Conservation (phyloP, 2,113 vertebrate species). For the Zapus hudsonius region DNA sequence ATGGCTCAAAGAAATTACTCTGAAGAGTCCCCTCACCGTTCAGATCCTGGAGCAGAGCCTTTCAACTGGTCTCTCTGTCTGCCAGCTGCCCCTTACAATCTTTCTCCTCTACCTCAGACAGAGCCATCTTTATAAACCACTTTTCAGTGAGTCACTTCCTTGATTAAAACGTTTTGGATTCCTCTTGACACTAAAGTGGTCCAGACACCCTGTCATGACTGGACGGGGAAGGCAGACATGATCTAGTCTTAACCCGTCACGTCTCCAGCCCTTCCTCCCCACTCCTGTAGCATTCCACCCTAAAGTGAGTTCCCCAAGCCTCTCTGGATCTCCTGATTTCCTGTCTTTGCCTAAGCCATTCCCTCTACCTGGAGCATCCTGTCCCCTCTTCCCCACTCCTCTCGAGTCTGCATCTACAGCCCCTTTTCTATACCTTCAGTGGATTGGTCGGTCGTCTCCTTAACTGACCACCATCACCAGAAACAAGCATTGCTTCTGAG, state of each 20-base stretch:
- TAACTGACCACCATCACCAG: background rate
- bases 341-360: background rate
- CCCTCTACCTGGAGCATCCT: background rate
- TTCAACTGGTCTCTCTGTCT: conserved; percentile 53
- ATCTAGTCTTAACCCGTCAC: background rate
- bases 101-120: background rate
- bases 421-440: background rate
- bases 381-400: background rate
- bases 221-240: background rate
- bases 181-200: background rate
- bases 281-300: background rate
- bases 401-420: background rate
- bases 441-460: background rate
- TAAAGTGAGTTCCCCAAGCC: too few relatives aligned
- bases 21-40: conserved; percentile 35
- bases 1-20: conserved; percentile 53
- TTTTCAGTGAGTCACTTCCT: conserved; percentile 1
- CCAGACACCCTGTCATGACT: background rate
- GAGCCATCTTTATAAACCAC: background rate
- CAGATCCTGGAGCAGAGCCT: conserved; percentile 12
- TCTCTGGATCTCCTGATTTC: background rate
- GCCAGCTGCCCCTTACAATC: background rate
- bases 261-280: background rate
- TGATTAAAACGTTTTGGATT: conserved; percentile 25
- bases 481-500: background rate